phyloP scores from a whole-genome alignment of 1,140 invertebrate species.

The Drosophila kurseongensis region DNA sequence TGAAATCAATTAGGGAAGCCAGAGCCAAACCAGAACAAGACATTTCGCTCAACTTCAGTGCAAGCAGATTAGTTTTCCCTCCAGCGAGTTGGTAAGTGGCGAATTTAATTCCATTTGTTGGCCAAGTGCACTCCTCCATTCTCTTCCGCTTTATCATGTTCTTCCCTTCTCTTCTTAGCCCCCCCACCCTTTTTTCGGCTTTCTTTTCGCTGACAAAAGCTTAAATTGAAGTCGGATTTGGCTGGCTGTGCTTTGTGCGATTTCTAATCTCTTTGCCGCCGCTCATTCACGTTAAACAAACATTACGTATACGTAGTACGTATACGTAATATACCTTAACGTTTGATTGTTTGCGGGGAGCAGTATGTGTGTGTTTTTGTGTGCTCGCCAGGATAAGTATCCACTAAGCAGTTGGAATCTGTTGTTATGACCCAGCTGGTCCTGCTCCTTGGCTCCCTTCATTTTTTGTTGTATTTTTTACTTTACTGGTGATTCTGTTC shows the following conservation, averaged over 20 bases:
- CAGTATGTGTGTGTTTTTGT: background rate
- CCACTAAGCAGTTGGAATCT: conserved; percentile 80
- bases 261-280: conserved; percentile 62
- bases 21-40: conserved; percentile 1
- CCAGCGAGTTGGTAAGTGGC: conserved; percentile 27
- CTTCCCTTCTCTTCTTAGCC: background rate
- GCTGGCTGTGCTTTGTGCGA: conserved; percentile 43
- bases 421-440: conserved; percentile 60
- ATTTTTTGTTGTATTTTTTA: conserved; percentile 3
- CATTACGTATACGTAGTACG: conserved; percentile 71
- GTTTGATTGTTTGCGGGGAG: conserved; percentile 45
- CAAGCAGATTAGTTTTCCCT: conserved; percentile 34
- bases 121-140: conserved; percentile 11
- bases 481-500: conserved; percentile 7
- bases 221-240: conserved; percentile 48
- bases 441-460: conserved; percentile 12
- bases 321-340: conserved; percentile 58
- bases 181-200: background rate
- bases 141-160: background rate
- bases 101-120: conserved; percentile 47
- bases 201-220: conserved; percentile 36
- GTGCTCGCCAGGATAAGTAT: conserved; percentile 66
- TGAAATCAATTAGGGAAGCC: conserved; percentile 33
- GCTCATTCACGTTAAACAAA: conserved; percentile 67
- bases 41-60: conserved; percentile 18